phyloP scores from a whole-genome alignment of 2,797 vertebrate species.

The Basileuterus tristriatus region DNA sequence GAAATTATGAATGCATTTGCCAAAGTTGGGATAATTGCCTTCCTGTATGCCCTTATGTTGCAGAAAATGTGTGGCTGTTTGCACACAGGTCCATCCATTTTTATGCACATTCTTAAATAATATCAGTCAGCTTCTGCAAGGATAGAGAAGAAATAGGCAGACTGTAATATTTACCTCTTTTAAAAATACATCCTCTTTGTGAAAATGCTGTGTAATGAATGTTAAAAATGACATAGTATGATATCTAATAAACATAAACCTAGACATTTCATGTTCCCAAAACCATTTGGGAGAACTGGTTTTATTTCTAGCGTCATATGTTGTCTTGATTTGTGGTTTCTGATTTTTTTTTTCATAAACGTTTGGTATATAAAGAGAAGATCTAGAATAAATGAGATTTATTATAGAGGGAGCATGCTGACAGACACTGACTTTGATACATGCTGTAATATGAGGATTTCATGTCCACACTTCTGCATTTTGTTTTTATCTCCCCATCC shows the following conservation, averaged over 20 bases:
- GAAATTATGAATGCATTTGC: not conserved
- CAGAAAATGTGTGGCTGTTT: not conserved
- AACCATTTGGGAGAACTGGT: not conserved
- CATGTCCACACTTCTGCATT: not conserved
- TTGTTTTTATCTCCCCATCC: not conserved
- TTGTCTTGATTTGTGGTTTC: not conserved
- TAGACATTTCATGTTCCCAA: not conserved
- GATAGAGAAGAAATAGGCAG: not conserved
- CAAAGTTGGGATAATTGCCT: not conserved
- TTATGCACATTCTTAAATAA: not conserved
- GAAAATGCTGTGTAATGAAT: not conserved
- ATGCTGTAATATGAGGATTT: slow-evolving; percentile 10
- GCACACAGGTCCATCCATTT: not conserved
- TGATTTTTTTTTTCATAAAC: not conserved
- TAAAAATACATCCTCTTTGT: rapidly evolving
- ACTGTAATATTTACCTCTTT: not conserved
- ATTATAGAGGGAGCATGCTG: not conserved
- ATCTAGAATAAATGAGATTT: not conserved
- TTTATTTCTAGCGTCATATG: not conserved
- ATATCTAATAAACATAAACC: not conserved
- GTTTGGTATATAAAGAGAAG: not conserved
- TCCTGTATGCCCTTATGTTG: rapidly evolving
- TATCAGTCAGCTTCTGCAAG: not conserved
- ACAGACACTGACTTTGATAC: not conserved
- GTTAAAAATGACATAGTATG: not conserved